Conservation (phyloP, 2,888 invertebrate genomes). For the Drosophila acutilabella region DNA sequence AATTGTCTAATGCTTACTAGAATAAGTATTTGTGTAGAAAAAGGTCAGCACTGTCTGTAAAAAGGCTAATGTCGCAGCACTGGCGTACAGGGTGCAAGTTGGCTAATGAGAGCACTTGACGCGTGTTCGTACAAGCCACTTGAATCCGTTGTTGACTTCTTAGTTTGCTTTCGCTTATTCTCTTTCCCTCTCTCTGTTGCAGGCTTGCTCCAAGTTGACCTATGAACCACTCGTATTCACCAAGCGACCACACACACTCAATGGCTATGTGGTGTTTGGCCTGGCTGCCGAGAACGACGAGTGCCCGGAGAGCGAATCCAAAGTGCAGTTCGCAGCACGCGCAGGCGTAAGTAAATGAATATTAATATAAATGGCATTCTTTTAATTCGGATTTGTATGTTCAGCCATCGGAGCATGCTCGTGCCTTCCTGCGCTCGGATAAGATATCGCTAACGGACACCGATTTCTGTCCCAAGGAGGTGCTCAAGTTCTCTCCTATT, state of each 20-base stretch:
- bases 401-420: conserved; percentile 83
- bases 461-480: conserved; percentile 84
- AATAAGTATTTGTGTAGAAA: too few species aligned
- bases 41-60: too few species aligned
- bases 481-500: conserved; percentile 84
- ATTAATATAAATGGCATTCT: background rate
- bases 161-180: conserved; percentile 2
- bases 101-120: conserved; percentile 54
- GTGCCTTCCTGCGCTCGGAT: conserved; percentile 81
- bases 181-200: conserved; percentile 1
- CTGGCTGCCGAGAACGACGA: conserved; percentile 69
- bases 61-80: too few species aligned
- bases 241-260: conserved; percentile 83
- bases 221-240: conserved; percentile 84
- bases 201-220: conserved; percentile 84
- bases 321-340: conserved; percentile 78
- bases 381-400: background rate
- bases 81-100: conserved; percentile 24
- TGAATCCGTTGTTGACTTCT: conserved; percentile 35
- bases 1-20: too few species aligned
- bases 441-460: conserved; percentile 82
- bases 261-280: conserved; percentile 83
- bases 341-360: conserved; percentile 80
- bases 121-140: conserved; percentile 38
- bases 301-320: conserved; percentile 81